phyloP scores from a whole-genome alignment of 2,888 invertebrate species.

The Ormyrus labotus region DNA sequence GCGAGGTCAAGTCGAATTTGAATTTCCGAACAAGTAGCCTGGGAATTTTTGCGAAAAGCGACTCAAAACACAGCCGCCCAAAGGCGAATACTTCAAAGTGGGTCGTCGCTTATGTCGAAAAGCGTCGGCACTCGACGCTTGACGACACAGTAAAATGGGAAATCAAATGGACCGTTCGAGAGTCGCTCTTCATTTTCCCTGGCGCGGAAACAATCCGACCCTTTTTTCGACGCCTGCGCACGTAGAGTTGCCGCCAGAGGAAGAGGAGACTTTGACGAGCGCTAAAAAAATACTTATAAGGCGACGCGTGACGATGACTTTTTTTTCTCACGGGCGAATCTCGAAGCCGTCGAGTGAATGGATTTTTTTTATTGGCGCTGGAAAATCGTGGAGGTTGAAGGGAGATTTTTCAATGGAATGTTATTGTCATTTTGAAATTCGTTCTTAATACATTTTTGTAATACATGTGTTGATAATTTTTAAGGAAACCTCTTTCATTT shows the following conservation, averaged over 20 bases:
- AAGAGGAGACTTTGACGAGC: constrained; percentile 15
- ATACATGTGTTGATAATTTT: too few species aligned
- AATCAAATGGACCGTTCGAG: constrained; percentile 42
- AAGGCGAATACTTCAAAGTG: too few species aligned
- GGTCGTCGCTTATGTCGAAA: neutral
- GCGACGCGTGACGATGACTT: neutral
- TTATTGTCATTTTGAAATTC: too few species aligned
- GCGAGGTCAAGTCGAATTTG: too few species aligned
- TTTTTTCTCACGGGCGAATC: neutral
- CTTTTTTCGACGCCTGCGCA: too few species aligned
- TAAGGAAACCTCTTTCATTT: too few species aligned
- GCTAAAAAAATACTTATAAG: constrained; percentile 22
- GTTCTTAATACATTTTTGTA: too few species aligned
- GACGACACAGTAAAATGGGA: constrained; percentile 39
- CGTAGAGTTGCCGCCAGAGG: too few species aligned
- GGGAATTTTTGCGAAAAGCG: too few species aligned
- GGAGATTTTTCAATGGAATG: too few species aligned
- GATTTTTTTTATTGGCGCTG: neutral
- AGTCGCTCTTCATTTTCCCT: constrained; percentile 22
- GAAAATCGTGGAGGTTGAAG: neutral
- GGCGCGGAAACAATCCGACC: constrained; percentile 23
- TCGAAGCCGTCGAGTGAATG: neutral
- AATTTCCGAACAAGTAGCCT: too few species aligned
- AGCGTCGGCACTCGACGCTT: constrained; percentile 19
- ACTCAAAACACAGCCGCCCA: too few species aligned